Base-by-base conservation (phyloP, 2,888 invertebrate genomes). In the Dascillus cervinus region DNA sequence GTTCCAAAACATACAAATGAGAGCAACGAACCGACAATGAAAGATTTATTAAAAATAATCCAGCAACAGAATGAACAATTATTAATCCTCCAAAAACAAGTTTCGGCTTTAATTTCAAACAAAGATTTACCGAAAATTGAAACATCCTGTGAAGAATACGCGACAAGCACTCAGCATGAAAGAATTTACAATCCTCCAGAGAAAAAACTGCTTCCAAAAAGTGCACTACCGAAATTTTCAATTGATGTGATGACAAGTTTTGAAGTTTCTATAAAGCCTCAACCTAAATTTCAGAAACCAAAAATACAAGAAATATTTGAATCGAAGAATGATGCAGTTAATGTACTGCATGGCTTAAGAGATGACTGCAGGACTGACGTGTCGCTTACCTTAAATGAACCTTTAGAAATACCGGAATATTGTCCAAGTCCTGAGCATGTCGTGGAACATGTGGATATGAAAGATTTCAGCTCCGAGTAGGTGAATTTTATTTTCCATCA, bases 231-330 rank as follows among this genome's bases (percentile, higher is more conserved):
- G 63, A 47, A 78, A 72, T 60, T 79, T 49, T 79, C 81, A 0
- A 77, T 81, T 30, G 80, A 80, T 34, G 74, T 81, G 2, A 81
- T 79, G 75, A 80, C 80, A 2, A 80, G 79, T 57, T 79, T 80
- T 58, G 79, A 81, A 63, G 72, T 80, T 52, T 61, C 62, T 1
- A 50, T 64, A 26, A 40, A 49, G 27, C 44, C 44, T 3, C 51
- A 47, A 12, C 32, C 27, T 23, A 36, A 33, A 14, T 13, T 11
- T 12, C 27, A 49, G 8, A 49, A 47, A 22, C 51, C 56, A 1
- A 53, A 53, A 46, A 59, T 62, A 30, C 49, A 53, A 32, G 60
- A 62, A 35, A 51, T 62, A 13, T 48, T 49, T 2, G 60, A 59
- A 37, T 41, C 46, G n/a, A 26, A 34, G 9, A 27, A 22, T 17